Evolutionary conservation across 53 echinoderm and acorn worm genomes (phyloP), one percentile per base, ranked within the genome.

Genomic region (Zoroaster sp.): DNA sequence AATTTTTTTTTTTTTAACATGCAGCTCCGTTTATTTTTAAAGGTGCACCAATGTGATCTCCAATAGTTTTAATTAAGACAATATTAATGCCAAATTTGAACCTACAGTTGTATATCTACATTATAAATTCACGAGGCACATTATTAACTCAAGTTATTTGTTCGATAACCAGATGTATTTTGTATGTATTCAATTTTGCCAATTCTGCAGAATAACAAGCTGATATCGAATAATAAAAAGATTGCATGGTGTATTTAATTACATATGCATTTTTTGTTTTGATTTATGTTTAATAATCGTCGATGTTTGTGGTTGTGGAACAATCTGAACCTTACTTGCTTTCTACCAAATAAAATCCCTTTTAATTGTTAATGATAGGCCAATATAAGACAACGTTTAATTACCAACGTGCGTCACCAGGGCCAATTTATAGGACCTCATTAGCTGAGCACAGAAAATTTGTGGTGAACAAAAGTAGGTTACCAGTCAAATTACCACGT

Each of bases 201-300:
- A 28, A 28, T 59, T n/a, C n/a, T 59, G 63, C 63, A 25, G 63
- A 59, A 25, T 59, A 25, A 25, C 63, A n/a, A 28, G 63, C 28
- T 55, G 2, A 59, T 28, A 59, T 59, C 28, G 63, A 28, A 25
- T 59, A 59, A 59, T 25, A 59, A 59, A 79, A 79, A 40, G 79
- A 79, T 79, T 79, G 79, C 79, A 79, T n/a, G 79, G 65, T 79
- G 55, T 79, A 79, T 79, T 79, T 79, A 79, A 63, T 25, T 15
- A 76, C 28, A 46, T 32, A 31, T 28, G 3, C 4, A 41, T 9
- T 59, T 59, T 28, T 59, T 28, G 23, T 54, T 54, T 21, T 54
- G 55, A n/a, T 21, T 54, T 23, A 25, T 59, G 63, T 59, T 59
- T 11, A 25, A 25, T 11, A 28, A 59, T 59, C 63, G n/a, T n/a